Conservation (phyloP, 2,797 vertebrate genomes). For the Syndactyla subalaris region DNA sequence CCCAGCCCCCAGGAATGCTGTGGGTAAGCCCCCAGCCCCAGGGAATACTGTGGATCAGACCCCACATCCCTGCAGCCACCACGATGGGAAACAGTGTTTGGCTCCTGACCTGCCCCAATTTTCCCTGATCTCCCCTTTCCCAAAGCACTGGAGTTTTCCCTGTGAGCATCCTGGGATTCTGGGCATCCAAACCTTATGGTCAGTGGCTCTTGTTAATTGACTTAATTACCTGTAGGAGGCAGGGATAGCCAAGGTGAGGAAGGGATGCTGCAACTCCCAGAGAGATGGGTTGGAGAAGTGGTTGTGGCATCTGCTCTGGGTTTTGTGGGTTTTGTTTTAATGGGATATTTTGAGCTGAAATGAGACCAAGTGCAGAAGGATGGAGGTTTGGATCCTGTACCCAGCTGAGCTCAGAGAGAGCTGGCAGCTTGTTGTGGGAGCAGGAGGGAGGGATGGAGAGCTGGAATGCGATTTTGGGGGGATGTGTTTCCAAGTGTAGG, state of each 20-base stretch:
- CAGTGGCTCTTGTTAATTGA: not conserved
- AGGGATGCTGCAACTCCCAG: not conserved
- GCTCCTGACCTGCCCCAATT: not conserved
- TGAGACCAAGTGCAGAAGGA: rapidly evolving
- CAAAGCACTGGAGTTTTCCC: not conserved
- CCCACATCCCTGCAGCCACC: not conserved
- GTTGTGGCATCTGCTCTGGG: not conserved
- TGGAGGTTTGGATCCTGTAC: not conserved
- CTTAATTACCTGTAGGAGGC: not conserved
- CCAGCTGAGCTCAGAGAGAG: not conserved
- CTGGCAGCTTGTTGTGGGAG: not conserved
- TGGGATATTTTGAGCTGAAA: not conserved
- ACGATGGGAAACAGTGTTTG: rapidly evolving
- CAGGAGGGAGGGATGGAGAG: not conserved
- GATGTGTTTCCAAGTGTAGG: not conserved
- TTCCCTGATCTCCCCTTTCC: not conserved
- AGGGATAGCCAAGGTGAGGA: not conserved
- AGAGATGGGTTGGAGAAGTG: not conserved
- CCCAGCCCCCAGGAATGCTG: rapidly evolving
- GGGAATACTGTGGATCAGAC: not conserved
- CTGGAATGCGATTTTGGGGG: not conserved
- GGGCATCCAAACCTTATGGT: not conserved
- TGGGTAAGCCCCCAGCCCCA: not conserved
- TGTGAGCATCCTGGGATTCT: not conserved
- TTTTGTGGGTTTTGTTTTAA: not conserved